These are phyloP conservation scores for Amorpha juglandis DNA, from an alignment of 2,888 invertebrate species.

Conservation along the genomic window DNA sequence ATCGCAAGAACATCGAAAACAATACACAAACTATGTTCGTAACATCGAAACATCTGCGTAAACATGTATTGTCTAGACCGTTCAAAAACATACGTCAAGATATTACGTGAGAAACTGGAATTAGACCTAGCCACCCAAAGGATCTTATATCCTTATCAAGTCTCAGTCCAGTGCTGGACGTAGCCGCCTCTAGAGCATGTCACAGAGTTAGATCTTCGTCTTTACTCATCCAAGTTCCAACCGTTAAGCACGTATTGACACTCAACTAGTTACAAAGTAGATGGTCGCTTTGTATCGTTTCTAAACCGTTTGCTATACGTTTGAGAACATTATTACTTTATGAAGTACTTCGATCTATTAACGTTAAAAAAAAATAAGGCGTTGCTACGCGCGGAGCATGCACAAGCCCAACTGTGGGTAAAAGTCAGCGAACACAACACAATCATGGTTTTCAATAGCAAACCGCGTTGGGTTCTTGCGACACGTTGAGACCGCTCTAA, in stretches of 20 bases:
- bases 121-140: neutral
- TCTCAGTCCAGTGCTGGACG: neutral
- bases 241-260: too few relatives aligned
- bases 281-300: too few relatives aligned
- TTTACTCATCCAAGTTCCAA: too few relatives aligned
- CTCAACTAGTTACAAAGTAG: too few relatives aligned
- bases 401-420: neutral
- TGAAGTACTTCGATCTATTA: too few relatives aligned
- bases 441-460: slow-evolving; percentile 23
- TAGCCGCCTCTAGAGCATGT: too few relatives aligned
- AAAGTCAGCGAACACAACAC: slow-evolving; percentile 8
- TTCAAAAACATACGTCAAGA: neutral
- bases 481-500: slow-evolving; percentile 20
- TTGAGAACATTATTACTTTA: too few relatives aligned
- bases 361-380: too few relatives aligned
- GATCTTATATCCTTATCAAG: neutral
- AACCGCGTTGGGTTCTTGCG: neutral
- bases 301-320: too few relatives aligned
- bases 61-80: neutral
- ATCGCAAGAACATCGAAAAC: neutral
- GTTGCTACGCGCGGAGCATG: neutral
- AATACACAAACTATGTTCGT: slow-evolving; percentile 5
- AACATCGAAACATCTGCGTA: slow-evolving; percentile 10
- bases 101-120: neutral
- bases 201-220: too few relatives aligned